Conservation (phyloP, 2,888 invertebrate genomes). For the Heliconius aoede region DNA sequence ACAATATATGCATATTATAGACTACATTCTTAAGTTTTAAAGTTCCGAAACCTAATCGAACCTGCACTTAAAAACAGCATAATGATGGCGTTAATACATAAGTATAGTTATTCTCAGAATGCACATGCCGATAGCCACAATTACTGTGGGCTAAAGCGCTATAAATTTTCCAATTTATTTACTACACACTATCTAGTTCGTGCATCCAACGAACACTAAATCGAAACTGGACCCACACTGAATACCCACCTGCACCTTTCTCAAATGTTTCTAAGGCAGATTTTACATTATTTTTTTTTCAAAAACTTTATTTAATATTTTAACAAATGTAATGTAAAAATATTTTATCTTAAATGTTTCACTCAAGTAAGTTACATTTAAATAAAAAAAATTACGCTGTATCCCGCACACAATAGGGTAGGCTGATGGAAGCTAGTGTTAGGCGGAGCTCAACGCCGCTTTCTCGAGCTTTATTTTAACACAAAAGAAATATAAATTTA, state of each 20-base stretch:
- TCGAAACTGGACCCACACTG: constrained; percentile 42
- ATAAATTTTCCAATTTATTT: constrained; percentile 62
- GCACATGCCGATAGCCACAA: constrained; percentile 21
- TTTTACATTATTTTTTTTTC: constrained; percentile 12
- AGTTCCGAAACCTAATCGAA: background rate
- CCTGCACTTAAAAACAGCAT: background rate
- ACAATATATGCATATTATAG: background rate
- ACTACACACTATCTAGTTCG: constrained; percentile 62
- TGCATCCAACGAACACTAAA: constrained; percentile 61
- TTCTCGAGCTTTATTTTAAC: no score
- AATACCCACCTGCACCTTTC: constrained; percentile 33
- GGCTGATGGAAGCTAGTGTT: no score
- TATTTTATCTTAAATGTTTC: no score
- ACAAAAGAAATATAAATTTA: no score
- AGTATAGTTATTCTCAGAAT: constrained; percentile 10
- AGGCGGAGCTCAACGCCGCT: no score
- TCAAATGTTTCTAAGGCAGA: constrained; percentile 40
- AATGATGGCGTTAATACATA: background rate
- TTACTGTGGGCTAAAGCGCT: constrained; percentile 55
- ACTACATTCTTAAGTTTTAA: no score
- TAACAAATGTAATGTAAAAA: background rate
- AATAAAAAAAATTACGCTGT: no score
- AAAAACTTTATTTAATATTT: background rate
- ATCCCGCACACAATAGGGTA: no score
- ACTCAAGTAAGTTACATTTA: no score